Conservation (phyloP, 2,113 vertebrate genomes). For the Ctenodactylus gundi region DNA sequence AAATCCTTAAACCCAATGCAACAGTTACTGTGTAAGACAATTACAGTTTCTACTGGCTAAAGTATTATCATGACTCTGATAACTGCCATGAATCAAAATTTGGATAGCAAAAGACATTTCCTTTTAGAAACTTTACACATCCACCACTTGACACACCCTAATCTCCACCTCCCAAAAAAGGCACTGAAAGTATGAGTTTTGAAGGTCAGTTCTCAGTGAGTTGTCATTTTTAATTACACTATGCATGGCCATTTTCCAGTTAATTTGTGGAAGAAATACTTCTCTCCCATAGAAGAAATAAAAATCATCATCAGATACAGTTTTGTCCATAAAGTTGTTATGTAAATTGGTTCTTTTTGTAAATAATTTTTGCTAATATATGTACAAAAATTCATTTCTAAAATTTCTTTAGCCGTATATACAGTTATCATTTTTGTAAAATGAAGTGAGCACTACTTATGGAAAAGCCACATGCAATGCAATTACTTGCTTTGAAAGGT, state of each 20-base stretch:
- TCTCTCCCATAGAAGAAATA: not conserved
- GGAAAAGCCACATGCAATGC: not conserved
- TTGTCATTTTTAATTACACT: not conserved
- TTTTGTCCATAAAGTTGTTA: not conserved
- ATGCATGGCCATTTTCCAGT: slow-evolving; percentile 10
- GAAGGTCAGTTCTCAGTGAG: not conserved
- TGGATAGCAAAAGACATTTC: slow-evolving; percentile 68
- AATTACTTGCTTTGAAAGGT: slow-evolving; percentile 43
- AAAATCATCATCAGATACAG: slow-evolving; percentile 21
- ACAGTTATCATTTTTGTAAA: slow-evolving; percentile 8
- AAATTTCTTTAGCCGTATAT: slow-evolving; percentile 5
- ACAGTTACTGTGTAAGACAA: slow-evolving; percentile 72
- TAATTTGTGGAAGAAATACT: slow-evolving; percentile 39
- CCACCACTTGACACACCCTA: not conserved
- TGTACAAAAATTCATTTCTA: slow-evolving; percentile 29
- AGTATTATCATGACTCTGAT: slow-evolving; percentile 68
- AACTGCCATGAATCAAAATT: slow-evolving; percentile 74
- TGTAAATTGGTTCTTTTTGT: slow-evolving; percentile 8
- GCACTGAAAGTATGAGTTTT: not conserved
- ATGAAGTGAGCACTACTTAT: slow-evolving; percentile 17
- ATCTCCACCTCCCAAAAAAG: not conserved
- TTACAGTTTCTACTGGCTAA: slow-evolving; percentile 73
- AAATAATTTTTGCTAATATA: not conserved
- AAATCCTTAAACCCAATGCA: slow-evolving; percentile 74
- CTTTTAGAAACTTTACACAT: slow-evolving; percentile 44